Percentiles rank a stretch among this genome's conserved stretches.
phyloP scores from a whole-genome alignment of 2,888 invertebrate species.

The Tenthredo livida region DNA sequence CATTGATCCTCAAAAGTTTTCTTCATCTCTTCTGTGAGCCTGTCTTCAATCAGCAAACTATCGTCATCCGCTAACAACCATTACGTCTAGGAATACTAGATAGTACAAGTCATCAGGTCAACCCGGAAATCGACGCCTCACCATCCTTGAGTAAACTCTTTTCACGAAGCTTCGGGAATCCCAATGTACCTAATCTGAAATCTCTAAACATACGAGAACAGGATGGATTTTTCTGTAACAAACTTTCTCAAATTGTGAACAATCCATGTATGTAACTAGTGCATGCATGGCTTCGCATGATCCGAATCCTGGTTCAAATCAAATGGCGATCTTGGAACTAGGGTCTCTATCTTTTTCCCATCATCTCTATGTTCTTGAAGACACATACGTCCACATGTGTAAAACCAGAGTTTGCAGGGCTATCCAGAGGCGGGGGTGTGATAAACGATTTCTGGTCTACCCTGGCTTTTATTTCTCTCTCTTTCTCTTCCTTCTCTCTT shows the following conservation, averaged over 20 bases:
- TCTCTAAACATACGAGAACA: neutral
- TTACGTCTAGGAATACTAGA: neutral
- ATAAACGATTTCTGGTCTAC: neutral
- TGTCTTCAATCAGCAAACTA: neutral
- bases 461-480: conserved; percentile 54
- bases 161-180: neutral
- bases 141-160: neutral
- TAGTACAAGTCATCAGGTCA: neutral
- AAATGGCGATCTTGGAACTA: neutral
- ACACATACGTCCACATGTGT: neutral
- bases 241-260: neutral
- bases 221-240: neutral
- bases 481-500: conserved; percentile 52
- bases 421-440: neutral
- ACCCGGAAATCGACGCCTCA: neutral
- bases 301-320: neutral
- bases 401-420: neutral
- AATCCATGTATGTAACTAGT: neutral
- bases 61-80: neutral
- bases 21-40: neutral
- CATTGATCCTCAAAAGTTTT: neutral
- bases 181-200: neutral
- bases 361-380: neutral
- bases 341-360: neutral
- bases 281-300: neutral